Evolutionary conservation across 2,113 vertebrate genomes (phyloP), one percentile per base, ranked within the genome.

Genomic region (Ahaetulla prasina): DNA sequence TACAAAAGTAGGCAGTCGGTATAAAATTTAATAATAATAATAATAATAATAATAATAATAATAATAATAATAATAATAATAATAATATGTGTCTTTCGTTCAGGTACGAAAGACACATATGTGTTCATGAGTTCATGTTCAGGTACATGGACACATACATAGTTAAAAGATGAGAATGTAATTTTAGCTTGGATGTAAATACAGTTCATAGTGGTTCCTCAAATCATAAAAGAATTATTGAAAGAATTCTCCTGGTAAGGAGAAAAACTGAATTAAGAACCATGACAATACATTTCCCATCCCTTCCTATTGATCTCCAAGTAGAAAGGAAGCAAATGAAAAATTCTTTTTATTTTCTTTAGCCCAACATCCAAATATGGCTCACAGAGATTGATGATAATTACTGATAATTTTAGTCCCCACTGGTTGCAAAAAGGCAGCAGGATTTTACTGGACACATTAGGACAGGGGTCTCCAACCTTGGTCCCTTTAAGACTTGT

Each of bases 401-500:
- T n/a, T 50, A 68, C 18, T n/a, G 57, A 47, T 20, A 68, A 90
- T 20, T 35, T 90, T 53, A 68, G 63, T 80, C n/a, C 11, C 8
- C 30, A 90, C 22, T 45, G 22, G 88, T 60, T 47, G 11, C 4
- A 30, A 60, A 39, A 47, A 18, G 27, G 16, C 12, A 45, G 22
- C 39, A 86, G 54, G 39, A 35, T 43, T 95, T 94, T 94, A 93
- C 90, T 91, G 14, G 91, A 8, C 30, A 92, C 89, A 91, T 90
- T 90, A 91, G 4, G n/a, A 93, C n/a, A n/a, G n/a, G n/a, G n/a
- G n/a, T n/a, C n/a, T n/a, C n/a, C n/a, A n/a, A n/a, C n/a, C n/a
- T n/a, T n/a, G n/a, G n/a, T n/a, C n/a, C n/a, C n/a, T n/a, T n/a
- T n/a, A n/a, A n/a, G n/a, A n/a, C n/a, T n/a, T n/a, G n/a, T n/a